phyloP scores from a whole-genome alignment of 2,888 invertebrate species.

The Caprella mutica region DNA sequence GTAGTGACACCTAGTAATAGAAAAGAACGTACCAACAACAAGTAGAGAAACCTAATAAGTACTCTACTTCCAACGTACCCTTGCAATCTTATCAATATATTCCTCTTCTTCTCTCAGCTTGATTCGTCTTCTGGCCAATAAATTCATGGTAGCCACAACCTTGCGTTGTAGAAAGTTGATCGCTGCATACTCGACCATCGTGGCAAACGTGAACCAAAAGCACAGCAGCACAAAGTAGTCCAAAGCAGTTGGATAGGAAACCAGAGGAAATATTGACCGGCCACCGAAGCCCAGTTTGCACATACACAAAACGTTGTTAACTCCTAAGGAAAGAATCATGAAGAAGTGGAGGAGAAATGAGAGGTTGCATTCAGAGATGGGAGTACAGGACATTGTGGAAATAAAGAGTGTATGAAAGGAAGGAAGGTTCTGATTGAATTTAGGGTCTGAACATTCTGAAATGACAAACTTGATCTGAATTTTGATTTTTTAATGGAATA shows the following conservation, averaged over 20 bases:
- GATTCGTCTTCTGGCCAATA: conserved; percentile 14
- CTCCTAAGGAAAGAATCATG: too few species aligned
- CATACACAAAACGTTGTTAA: conserved; percentile 49
- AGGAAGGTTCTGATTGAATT: too few species aligned
- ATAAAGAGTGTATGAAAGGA: too few species aligned
- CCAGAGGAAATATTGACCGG: conserved; percentile 44
- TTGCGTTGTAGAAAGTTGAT: conserved; percentile 45
- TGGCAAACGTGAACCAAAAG: conserved; percentile 53
- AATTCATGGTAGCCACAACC: conserved; percentile 5
- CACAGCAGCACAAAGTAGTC: conserved; percentile 51
- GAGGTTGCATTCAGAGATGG: too few species aligned
- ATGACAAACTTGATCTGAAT: too few species aligned
- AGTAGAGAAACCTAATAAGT: too few species aligned
- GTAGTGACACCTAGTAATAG: conserved; percentile 48
- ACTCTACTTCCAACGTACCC: conserved; percentile 13
- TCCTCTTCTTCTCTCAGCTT: conserved; percentile 16
- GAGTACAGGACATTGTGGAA: too few species aligned
- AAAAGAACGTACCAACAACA: too few species aligned
- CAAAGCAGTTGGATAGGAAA: conserved; percentile 48
- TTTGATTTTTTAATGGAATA: too few species aligned
- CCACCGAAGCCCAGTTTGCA: conserved; percentile 50
- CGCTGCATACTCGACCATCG: conserved; percentile 51
- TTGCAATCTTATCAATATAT: conserved; percentile 5
- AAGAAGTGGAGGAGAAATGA: too few species aligned
- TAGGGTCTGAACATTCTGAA: too few species aligned